Evolutionary conservation across 2,888 invertebrate species (phyloP).

Genomic region (Tenodera sinensis): DNA sequence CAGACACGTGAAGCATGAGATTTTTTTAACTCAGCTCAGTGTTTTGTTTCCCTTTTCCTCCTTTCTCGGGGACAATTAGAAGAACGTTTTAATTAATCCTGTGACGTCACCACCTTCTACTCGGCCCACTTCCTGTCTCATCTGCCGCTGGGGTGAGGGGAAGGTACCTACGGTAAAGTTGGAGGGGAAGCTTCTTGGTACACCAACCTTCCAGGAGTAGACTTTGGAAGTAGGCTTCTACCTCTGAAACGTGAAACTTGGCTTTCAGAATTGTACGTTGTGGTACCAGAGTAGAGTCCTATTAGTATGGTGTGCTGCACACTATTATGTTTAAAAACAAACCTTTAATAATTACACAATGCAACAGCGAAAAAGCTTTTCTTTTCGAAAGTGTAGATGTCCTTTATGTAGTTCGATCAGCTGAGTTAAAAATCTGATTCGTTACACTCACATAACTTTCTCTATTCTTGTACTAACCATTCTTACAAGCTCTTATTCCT

Average conservation of each 20-base stretch:
- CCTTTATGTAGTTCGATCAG: no score
- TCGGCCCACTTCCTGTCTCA: background rate
- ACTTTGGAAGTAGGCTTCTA: background rate
- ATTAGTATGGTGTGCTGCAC: no score
- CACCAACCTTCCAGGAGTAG: background rate
- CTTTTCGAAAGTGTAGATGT: no score
- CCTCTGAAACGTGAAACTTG: background rate
- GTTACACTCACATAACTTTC: no score
- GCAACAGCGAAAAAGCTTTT: no score
- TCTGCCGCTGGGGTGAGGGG: background rate
- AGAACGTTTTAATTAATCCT: background rate
- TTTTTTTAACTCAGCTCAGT: no score
- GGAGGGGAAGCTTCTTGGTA: background rate
- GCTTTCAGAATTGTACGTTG: background rate
- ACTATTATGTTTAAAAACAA: no score
- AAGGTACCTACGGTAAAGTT: background rate
- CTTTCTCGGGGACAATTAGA: background rate
- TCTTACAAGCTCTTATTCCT: no score
- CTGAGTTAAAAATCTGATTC: no score
- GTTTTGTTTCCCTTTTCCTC: background rate
- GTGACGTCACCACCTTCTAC: background rate
- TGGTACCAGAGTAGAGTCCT: no score
- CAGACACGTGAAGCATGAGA: background rate
- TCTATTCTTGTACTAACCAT: no score
- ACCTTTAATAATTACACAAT: no score